Base-by-base conservation (phyloP, 2,113 vertebrate species). In the Neolamprologus brichardi region DNA sequence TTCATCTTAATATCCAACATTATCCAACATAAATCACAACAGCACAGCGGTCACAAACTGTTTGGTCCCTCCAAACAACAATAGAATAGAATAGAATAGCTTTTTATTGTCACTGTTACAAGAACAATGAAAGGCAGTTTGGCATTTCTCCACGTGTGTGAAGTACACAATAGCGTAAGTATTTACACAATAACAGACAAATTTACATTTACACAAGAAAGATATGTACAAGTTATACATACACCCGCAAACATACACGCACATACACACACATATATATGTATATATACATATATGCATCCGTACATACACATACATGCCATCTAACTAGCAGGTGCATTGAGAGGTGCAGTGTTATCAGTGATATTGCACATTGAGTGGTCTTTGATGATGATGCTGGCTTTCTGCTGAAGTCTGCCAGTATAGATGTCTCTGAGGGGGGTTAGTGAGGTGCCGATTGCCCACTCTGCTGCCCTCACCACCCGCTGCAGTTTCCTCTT, bases 371-470 rank as follows among this genome's bases (percentile, higher is more conserved):
- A 34, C 34, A 34, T 34, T 9, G 34, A 37, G 34, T 9, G 34
- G 14, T 8, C 4, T 46, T 46, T 46, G 3, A 51, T n/a, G 49
- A 52, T 52, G 18, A 10, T 52, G 18, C 8, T 10, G 18, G 8
- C 49, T 52, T 52, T n/a, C 49, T 52, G 8, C 49, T 52, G 49
- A 52, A n/a, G 18, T 52, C 49, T 52, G 49, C 4, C 49, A 52
- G 49, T n/a, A n/a, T 51, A 10, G 2, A 51, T 51, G 49, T n/a
- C 8, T 52, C 49, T 52, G 8, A 10, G 8, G 49, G 0, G 18
- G 8, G 18, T n/a, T 3, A n/a, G 4, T n/a, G 18, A 52, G 0
- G 5, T 5, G 3, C 8, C 49, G 0, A n/a, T 10, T 51, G 18
- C 8, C 3, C 3, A 2, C 49, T n/a, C 3, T n/a, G 49, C 49